Evolutionary conservation across 2,888 invertebrate species (phyloP), one percentile per base, ranked within the genome.

Genomic region (Spisula solida): DNA sequence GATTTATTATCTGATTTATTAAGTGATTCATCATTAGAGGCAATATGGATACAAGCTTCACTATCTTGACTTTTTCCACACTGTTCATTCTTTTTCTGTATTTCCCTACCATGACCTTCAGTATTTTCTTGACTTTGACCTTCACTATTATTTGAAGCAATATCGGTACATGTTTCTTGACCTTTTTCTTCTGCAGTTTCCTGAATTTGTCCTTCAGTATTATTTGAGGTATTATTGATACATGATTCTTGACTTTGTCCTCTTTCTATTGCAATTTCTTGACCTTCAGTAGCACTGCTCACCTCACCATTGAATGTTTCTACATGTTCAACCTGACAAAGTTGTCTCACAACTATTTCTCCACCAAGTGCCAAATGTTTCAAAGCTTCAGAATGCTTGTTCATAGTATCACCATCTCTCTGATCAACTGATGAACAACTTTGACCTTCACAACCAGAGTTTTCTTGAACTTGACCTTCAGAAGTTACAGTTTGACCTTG

Each of bases 391-490:
- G 60, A 8, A 60, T 60, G 20, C 60, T 60, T 60, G 31, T 31
- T 78, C 0, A 14, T 6, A 18, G 34, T 12, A 41, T 31, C 78
- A 5, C 78, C 20, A 41, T 41, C 78, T 25, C n/a, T 78, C 29
- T 78, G 41, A 78, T 31, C 16, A 16, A 31, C 31, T 20, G 47
- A 34, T 78, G 34, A 18, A 34, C 34, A 78, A 6, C 6, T 20
- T 78, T 8, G 31, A 20, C 10, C 78, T 78, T 78, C 78, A 78
- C 47, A 0, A n/a, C 20, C 78, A 20, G 34, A 56, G 60, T 48
- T 18, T 34, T 56, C 70, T 14, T 80, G 5, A 60, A 55, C n/a
- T 48, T 82, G 47, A 79, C 78, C 51, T 25, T 84, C 80, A 48
- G 79, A 66, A n/a, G 60, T 66, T 66, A 10, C 14, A 10, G 8